Conservation (phyloP, 2,888 invertebrate genomes). For the Morinoia aosen region DNA sequence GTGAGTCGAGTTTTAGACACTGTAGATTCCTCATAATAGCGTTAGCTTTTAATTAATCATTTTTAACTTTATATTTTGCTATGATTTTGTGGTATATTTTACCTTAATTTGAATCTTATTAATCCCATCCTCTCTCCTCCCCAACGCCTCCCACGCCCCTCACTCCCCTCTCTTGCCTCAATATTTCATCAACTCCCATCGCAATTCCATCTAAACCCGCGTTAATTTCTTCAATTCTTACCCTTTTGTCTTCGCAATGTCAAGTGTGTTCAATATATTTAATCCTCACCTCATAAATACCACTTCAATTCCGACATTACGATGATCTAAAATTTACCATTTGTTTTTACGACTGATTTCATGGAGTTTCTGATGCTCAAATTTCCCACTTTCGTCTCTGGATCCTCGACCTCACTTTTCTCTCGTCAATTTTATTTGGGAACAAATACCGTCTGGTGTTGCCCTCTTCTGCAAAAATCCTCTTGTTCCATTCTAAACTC, state of each 20-base stretch:
- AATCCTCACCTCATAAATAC: neutral
- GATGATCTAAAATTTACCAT: neutral
- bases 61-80: neutral
- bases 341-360: neutral
- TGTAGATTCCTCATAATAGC: neutral
- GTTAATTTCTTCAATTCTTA: neutral
- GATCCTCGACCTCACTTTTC: neutral
- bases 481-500: too few species aligned
- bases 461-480: too few species aligned
- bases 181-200: neutral
- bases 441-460: too few species aligned
- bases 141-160: neutral
- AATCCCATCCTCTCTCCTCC: conserved; percentile 15
- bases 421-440: neutral
- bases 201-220: neutral
- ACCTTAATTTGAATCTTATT: conserved; percentile 27
- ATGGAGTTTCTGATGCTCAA: neutral
- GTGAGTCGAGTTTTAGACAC: neutral
- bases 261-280: neutral
- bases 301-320: neutral
- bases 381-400: neutral
- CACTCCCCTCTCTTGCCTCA: neutral
- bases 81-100: neutral
- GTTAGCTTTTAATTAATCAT: neutral
- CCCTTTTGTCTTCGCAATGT: neutral